Evolutionary conservation across 2,113 vertebrate genomes (phyloP), one percentile per base, ranked within the genome.

Genomic region (Orthonyx spaldingii): DNA sequence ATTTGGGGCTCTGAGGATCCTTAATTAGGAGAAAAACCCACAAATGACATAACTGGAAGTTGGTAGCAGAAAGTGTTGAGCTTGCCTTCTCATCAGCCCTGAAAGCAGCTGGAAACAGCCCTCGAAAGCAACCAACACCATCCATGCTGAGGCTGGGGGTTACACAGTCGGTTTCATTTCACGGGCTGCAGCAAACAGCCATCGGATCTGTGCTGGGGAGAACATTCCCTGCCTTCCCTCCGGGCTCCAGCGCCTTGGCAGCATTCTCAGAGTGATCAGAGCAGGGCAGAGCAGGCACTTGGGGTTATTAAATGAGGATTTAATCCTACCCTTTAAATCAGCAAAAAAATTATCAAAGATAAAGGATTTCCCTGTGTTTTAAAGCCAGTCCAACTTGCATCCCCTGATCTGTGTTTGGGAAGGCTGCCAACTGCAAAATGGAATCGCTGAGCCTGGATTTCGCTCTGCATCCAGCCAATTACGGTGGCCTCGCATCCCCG

Each of bases 381-480:
- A 93, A 87, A 93, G 78, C 35, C 46, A 74, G 64, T 19, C 52
- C 55, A 65, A 66, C 66, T 76, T 11, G 61, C 87, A 78, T 68
- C 65, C 84, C 94, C 88, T 89, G 79, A 80, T 74, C 95, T 81
- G 87, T 0, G 1, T 72, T 93, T 95, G 94, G 97, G 96, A 97
- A 97, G 60, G 53, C 80, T 96, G 95, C 95, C 97, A 98, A 74
- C 87, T 87, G 89, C 71, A 87, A 95, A 96, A 96, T 96, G 95
- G 94, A 96, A 97, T 97, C 20, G 72, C 84, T 96, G 94, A 96
- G 96, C 87, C 88, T 93, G 94, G 87, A 61, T 95, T 95, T 94
- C 33, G 6, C 75, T 96, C 94, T 84, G 95, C 94, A 87, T 50
- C 93, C 94, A 96, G 85, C 89, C 96, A 93, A 55, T 96, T 89